Conservation (phyloP, 2,113 vertebrate genomes). For the Carollia perspicillata region DNA sequence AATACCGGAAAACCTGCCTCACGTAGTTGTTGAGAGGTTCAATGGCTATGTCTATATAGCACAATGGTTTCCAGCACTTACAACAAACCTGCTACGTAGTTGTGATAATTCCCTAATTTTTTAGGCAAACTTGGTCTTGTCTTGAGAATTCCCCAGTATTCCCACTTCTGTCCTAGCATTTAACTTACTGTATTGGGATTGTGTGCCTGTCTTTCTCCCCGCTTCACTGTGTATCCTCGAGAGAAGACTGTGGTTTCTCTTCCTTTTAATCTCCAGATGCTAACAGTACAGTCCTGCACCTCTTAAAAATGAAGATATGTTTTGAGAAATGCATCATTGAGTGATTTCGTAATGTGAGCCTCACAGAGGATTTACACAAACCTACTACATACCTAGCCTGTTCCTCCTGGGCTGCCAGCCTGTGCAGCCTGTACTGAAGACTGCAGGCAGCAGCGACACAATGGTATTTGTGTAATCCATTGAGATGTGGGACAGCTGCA, state of each 20-base stretch:
- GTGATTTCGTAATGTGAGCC: neutral
- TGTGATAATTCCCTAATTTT: neutral
- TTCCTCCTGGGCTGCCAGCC: neutral
- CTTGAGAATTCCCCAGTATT: rapidly evolving
- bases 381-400: neutral
- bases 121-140: neutral
- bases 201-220: neutral
- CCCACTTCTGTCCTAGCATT: neutral
- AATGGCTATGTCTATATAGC: too few relatives aligned
- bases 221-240: neutral
- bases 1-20: neutral
- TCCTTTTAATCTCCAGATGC: neutral
- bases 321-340: neutral
- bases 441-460: neutral
- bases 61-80: neutral
- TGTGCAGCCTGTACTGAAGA: neutral
- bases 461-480: neutral
- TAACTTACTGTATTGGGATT: neutral
- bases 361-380: neutral
- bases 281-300: neutral
- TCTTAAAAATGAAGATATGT: neutral
- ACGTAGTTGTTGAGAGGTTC: too few relatives aligned
- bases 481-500: neutral
- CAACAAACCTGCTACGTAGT: neutral
- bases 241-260: neutral